A percentile compares a stretch with the other conserved stretches of the same genome.
These are phyloP conservation scores for Eumacrocentrus americanus DNA, from an alignment of 2,888 invertebrate species.

Conservation along the genomic window DNA sequence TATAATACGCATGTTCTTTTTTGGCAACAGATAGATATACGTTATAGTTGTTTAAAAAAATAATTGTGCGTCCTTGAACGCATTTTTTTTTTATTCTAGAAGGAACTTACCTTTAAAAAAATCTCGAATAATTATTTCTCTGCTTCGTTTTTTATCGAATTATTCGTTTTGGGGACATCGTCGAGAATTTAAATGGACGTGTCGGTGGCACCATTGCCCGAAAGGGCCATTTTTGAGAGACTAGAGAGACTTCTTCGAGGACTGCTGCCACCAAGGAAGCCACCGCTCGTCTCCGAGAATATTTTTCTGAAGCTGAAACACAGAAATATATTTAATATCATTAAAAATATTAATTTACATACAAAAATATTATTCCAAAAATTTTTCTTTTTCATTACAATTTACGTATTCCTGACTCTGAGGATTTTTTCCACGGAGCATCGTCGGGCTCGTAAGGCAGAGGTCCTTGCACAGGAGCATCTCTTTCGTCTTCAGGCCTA, in stretches of 20 bases:
- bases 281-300: conserved; percentile 78
- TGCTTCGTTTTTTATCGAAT: too few species aligned
- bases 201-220: conserved; percentile 57
- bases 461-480: conserved; percentile 95
- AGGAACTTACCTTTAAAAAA: background rate
- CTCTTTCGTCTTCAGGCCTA: conserved; percentile 69
- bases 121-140: background rate
- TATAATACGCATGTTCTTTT: conserved; percentile 32
- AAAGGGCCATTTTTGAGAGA: conserved; percentile 76
- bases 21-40: conserved; percentile 34
- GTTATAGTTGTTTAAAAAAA: background rate
- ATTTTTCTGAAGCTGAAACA: conserved; percentile 86
- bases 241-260: conserved; percentile 82
- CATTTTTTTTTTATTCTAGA: background rate
- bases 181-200: conserved; percentile 37
- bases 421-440: conserved; percentile 86
- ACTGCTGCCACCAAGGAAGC: conserved; percentile 72
- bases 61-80: background rate
- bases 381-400: conserved; percentile 66
- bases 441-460: conserved; percentile 96
- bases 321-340: too few species aligned
- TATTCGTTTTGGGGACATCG: too few species aligned
- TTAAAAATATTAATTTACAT: background rate
- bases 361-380: conserved; percentile 4
- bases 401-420: conserved; percentile 87